A percentile compares a stretch with the other conserved stretches of the same genome.
Conservation (phyloP, 2,113 vertebrate genomes). For the Dendrocopos noguchii region DNA sequence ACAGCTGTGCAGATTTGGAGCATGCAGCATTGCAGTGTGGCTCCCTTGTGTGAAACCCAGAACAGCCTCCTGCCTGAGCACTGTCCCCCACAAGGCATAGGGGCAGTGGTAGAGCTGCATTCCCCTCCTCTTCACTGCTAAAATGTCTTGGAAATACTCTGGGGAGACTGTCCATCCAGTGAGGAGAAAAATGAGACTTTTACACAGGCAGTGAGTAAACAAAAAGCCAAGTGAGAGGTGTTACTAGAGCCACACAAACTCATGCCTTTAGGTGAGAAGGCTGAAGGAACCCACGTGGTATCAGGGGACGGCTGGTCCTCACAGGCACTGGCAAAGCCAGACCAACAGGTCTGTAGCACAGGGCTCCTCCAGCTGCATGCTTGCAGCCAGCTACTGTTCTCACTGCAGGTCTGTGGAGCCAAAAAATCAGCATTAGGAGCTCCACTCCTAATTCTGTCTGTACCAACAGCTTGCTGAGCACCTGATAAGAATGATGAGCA, state of each 20-base stretch:
- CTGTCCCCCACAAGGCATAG: too few relatives aligned
- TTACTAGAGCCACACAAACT: neutral
- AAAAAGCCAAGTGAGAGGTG: neutral
- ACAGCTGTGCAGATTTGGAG: neutral
- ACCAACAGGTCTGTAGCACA: neutral
- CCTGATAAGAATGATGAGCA: rapidly evolving
- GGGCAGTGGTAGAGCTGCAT: neutral
- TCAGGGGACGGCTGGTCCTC: rapidly evolving
- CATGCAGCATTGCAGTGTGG: rapidly evolving
- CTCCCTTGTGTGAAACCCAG: neutral
- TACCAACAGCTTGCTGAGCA: neutral
- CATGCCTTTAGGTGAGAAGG: rapidly evolving
- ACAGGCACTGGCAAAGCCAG: neutral
- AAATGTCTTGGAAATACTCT: neutral
- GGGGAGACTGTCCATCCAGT: neutral
- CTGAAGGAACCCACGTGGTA: neutral
- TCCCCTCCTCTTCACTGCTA: neutral
- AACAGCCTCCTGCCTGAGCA: too few relatives aligned
- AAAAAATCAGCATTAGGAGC: neutral
- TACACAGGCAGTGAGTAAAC: neutral
- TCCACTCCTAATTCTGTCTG: neutral
- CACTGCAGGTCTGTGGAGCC: neutral
- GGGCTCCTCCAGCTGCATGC: neutral
- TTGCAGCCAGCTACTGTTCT: neutral
- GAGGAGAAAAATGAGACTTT: neutral